A percentile compares a stretch with the other conserved stretches of the same genome.
Conservation (phyloP, 2,113 vertebrate genomes). For the Heloderma charlesbogerti region DNA sequence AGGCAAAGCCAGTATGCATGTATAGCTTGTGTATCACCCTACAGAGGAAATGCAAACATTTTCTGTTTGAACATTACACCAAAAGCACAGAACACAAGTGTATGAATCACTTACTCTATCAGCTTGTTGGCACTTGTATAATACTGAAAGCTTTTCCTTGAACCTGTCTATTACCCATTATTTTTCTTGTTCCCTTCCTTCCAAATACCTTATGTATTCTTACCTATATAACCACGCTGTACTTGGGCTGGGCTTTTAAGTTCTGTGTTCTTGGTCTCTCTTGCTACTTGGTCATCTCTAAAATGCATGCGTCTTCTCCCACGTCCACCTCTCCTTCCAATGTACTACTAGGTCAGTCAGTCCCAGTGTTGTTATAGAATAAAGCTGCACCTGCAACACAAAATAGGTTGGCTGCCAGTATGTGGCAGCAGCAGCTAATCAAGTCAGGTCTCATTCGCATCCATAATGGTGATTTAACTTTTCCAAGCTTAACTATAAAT, state of each 20-base stretch:
- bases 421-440: neutral
- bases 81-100: neutral
- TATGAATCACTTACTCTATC: neutral
- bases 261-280: neutral
- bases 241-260: neutral
- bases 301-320: neutral
- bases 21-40: neutral
- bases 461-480: neutral
- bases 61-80: neutral
- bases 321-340: neutral
- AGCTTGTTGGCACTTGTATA: neutral
- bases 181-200: neutral
- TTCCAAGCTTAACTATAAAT: neutral
- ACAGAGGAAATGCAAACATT: neutral
- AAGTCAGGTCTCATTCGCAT: neutral
- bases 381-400: neutral
- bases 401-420: neutral
- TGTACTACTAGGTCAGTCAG: neutral
- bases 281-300: neutral
- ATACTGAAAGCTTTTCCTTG: neutral
- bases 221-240: neutral
- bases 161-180: neutral
- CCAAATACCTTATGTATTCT: neutral
- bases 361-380: neutral
- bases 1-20: neutral